Evolutionary conservation across 2,797 vertebrate species (phyloP), one percentile per base, ranked within the genome.

Genomic region (Cossypha dichroa): DNA sequence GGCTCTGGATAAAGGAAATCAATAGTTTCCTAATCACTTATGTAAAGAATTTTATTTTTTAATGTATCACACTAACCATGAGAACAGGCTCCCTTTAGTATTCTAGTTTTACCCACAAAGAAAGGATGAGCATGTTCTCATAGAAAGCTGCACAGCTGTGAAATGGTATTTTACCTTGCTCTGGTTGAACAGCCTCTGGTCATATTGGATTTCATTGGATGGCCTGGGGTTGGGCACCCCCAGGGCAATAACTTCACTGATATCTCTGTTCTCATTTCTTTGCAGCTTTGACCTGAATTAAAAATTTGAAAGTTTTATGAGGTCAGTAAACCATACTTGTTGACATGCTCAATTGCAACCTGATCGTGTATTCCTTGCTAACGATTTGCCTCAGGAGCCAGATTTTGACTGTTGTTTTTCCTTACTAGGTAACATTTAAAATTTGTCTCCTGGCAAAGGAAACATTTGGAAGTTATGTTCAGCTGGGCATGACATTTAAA

Each of bases 111-210:
- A 54, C 20, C 55, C 36, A 15, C 60, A 15, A 49, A 38, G 38
- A 63, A 76, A 38, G 34, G 70, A 76, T 15, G 11, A 56, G 11
- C 19, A 16, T 28, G 31, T 23, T 85, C 54, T 55, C 49, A 74
- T 0, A 63, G 33, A 70, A 83, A 90, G n/a, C 51, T 68, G 36
- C 43, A 34, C 15, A 77, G 26, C 64, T 56, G 34, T 51, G 40
- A 75, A 90, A 51, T 72, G 22, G 11, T 41, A 16, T 54, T 82
- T 94, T 95, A 99, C 99, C 99, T 99, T 99, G 98, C 97, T 99
- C 92, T 99, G 99, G 93, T 99, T 99, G 98, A 99, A 99, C 88
- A 99, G 99, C 67, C 99, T 98, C 97, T 99, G 99, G 97, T 99
- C 99, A 6, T 99, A 99, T 0, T 99, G 99, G 70, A 99, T 98